phyloP scores from a whole-genome alignment of 1,140 invertebrate genomes.

The Zophobas atratus region DNA sequence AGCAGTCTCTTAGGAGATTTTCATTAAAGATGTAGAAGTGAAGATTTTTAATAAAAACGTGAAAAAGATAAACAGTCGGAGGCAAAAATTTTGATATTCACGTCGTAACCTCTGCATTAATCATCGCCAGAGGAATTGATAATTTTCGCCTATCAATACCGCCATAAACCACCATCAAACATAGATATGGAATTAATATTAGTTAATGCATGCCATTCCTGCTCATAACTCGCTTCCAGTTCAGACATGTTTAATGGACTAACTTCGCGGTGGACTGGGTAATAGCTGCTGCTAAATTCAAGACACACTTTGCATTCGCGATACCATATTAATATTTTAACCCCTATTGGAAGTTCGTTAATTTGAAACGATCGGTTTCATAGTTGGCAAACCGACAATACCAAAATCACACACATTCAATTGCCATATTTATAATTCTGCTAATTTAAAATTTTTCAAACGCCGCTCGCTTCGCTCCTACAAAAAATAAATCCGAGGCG shows the following conservation, averaged over 20 bases:
- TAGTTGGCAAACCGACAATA: not conserved
- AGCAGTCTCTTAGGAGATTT: constrained; percentile 24
- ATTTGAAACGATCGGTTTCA: constrained; percentile 1
- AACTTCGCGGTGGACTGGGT: constrained; percentile 19
- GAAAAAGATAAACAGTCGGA: not conserved
- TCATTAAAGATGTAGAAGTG: constrained; percentile 16
- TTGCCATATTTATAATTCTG: not conserved
- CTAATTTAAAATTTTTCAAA: not conserved
- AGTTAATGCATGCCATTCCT: constrained; percentile 27
- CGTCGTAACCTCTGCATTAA: too few relatives aligned
- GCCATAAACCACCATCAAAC: constrained; percentile 12
- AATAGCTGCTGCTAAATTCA: constrained; percentile 15
- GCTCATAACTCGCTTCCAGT: constrained; percentile 22
- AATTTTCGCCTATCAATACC: not conserved
- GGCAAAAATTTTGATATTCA: not conserved
- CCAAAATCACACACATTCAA: not conserved
- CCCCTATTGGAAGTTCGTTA: constrained; percentile 17
- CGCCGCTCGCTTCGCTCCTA: too few relatives aligned
- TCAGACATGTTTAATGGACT: constrained; percentile 20
- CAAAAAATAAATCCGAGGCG: too few relatives aligned
- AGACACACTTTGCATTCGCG: constrained; percentile 19
- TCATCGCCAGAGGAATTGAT: too few relatives aligned
- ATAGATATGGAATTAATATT: constrained; percentile 39
- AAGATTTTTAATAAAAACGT: constrained; percentile 14
- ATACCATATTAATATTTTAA: constrained; percentile 13